A percentile compares a stretch with the other conserved stretches of the same genome.
phyloP scores from a whole-genome alignment of 2,888 invertebrate species.

The Tryphoninae sp. region DNA sequence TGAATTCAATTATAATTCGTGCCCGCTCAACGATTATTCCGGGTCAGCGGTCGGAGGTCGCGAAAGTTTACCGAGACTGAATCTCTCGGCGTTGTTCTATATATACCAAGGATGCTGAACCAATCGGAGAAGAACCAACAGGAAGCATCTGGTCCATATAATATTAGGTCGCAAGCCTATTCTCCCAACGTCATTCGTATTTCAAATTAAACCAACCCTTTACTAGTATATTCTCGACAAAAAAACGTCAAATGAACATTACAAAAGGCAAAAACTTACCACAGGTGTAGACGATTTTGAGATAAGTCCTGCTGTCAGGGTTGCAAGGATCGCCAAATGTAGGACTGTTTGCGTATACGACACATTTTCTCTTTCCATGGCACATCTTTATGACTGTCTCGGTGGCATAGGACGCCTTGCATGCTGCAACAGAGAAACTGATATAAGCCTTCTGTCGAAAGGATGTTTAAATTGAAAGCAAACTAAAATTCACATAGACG shows the following conservation, averaged over 20 bases:
- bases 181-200: constrained; percentile 49
- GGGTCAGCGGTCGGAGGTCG: constrained; percentile 68
- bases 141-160: constrained; percentile 52
- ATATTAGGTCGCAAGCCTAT: constrained; percentile 49
- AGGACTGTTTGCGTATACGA: constrained; percentile 89
- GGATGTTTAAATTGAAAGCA: neutral
- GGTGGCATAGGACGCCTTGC: constrained; percentile 93
- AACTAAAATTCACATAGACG: neutral
- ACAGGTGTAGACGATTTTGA: constrained; percentile 94
- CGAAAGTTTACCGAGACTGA: constrained; percentile 62
- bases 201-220: constrained; percentile 37
- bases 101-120: neutral
- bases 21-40: constrained; percentile 74
- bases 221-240: neutral
- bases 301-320: constrained; percentile 90
- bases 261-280: constrained; percentile 84
- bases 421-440: constrained; percentile 84
- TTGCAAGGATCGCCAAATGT: constrained; percentile 93
- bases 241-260: neutral
- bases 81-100: constrained; percentile 27
- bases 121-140: constrained; percentile 33
- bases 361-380: constrained; percentile 91
- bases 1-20: constrained; percentile 77
- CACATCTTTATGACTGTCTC: constrained; percentile 94
- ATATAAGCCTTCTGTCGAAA: neutral